Percentiles rank a stretch among this genome's conserved stretches.
Evolutionary conservation across 1,140 invertebrate species (phyloP).

Genomic region (Drosophila nigrodunni): DNA sequence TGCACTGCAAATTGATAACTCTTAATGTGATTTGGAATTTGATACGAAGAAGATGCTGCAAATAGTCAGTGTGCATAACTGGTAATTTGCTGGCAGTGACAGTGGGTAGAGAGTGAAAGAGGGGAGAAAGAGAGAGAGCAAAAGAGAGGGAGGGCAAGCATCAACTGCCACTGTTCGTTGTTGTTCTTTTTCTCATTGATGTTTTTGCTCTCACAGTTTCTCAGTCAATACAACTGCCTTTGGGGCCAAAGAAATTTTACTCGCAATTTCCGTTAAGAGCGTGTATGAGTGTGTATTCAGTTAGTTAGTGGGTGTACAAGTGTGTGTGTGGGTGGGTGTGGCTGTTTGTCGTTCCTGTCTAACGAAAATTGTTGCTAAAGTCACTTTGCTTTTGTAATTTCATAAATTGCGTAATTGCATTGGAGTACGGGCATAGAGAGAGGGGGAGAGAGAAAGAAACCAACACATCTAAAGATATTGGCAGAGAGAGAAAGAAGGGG

Average conservation of each 20-base stretch:
- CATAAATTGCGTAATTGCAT: constrained; percentile 73
- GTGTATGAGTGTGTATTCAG: constrained; percentile 20
- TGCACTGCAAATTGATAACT: constrained; percentile 63
- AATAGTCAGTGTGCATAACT: constrained; percentile 61
- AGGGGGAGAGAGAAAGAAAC: neutral
- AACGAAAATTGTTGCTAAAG: constrained; percentile 56
- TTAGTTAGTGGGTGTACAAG: neutral
- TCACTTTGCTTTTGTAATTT: constrained; percentile 61
- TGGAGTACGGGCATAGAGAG: constrained; percentile 10
- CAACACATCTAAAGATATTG: constrained; percentile 15
- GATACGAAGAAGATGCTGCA: constrained; percentile 49
- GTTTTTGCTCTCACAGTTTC: constrained; percentile 32
- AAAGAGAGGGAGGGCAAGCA: neutral
- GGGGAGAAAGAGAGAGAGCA: neutral
- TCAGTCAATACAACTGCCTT: constrained; percentile 27
- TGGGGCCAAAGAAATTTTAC: constrained; percentile 30
- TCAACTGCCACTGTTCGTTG: constrained; percentile 6
- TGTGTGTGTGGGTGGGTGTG: constrained; percentile 15
- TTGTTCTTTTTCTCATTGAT: neutral
- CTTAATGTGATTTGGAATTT: constrained; percentile 64
- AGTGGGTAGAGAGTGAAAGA: neutral
- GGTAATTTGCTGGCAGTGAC: constrained; percentile 63
- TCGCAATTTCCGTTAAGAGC: constrained; percentile 56
- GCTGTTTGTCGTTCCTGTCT: neutral
- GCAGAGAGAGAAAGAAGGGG: neutral